A percentile compares a stretch with the other conserved stretches of the same genome.
phyloP scores from a whole-genome alignment of 2,113 vertebrate species.

The Triplophysa siluroides region DNA sequence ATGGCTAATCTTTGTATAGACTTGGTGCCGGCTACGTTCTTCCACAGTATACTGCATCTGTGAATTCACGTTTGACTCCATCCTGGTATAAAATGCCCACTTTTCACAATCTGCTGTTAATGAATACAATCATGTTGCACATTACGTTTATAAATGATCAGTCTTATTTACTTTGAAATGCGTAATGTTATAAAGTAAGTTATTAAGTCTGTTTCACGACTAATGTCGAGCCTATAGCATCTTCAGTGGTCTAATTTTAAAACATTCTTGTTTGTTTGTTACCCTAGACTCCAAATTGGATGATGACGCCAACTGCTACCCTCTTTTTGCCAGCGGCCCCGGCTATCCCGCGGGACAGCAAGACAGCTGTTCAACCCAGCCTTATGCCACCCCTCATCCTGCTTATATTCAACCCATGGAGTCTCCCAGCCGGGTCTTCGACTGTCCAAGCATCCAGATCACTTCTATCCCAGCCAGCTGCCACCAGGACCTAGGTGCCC shows the following conservation, averaged over 20 bases:
- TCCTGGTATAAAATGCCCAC: no score
- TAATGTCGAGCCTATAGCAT: background rate
- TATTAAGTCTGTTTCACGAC: background rate
- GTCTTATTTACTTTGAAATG: no score
- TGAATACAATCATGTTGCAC: no score
- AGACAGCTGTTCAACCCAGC: slow-evolving; percentile 54
- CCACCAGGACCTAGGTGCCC: slow-evolving; percentile 54
- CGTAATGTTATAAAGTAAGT: background rate
- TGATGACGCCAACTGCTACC: slow-evolving; percentile 81
- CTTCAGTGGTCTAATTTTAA: background rate
- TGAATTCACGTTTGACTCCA: no score
- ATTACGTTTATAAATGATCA: no score
- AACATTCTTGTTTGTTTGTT: background rate
- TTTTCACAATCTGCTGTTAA: no score
- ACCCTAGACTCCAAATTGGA: slow-evolving; percentile 80
- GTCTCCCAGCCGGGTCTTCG: slow-evolving; percentile 82
- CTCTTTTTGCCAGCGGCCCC: slow-evolving; percentile 74
- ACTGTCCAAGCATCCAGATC: slow-evolving; percentile 97
- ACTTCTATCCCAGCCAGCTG: slow-evolving; percentile 82
- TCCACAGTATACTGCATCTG: no score
- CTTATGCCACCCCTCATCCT: slow-evolving; percentile 42
- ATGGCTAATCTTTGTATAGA: no score
- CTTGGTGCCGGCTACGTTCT: no score
- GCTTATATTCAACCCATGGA: slow-evolving; percentile 60
- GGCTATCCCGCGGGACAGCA: slow-evolving; percentile 25